A percentile compares a stretch with the other conserved stretches of the same genome.
Conservation (phyloP, 1,140 invertebrate species). For the Pinna nobilis region DNA sequence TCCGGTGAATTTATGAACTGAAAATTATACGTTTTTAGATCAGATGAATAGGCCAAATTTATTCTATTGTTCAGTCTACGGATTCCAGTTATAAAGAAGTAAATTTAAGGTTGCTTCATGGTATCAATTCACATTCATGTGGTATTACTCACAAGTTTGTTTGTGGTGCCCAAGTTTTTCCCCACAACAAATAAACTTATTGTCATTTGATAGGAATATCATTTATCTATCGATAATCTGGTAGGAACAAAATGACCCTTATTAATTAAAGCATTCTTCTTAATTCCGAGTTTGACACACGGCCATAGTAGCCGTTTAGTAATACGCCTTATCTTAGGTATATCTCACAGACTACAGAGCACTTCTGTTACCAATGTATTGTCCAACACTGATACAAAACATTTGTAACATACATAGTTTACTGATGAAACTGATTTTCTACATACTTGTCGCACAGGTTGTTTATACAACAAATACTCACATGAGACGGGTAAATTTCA, state of each 20-base stretch:
- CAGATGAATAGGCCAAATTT: background rate
- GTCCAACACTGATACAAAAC: too few species aligned
- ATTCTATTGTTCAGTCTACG: background rate
- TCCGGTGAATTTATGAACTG: background rate
- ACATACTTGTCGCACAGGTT: background rate
- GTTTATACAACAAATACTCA: constrained; percentile 17
- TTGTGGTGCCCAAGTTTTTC: too few species aligned
- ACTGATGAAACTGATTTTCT: too few species aligned
- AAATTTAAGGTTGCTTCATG: background rate
- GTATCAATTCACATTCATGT: too few species aligned
- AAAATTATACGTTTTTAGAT: background rate
- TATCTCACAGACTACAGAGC: background rate
- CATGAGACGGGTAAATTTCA: constrained; percentile 11
- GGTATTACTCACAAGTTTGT: too few species aligned
- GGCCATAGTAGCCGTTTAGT: background rate
- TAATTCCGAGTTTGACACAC: constrained; percentile 9
- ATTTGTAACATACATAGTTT: too few species aligned
- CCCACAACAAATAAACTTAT: too few species aligned
- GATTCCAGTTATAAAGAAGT: background rate
- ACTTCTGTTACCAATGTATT: background rate
- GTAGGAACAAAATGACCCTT: too few species aligned
- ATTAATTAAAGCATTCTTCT: constrained; percentile 1
- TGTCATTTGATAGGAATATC: too few species aligned
- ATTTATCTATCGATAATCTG: too few species aligned
- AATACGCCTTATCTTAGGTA: constrained; percentile 11